phyloP scores from a whole-genome alignment of 2,113 vertebrate species.

The Engystomops pustulosus region DNA sequence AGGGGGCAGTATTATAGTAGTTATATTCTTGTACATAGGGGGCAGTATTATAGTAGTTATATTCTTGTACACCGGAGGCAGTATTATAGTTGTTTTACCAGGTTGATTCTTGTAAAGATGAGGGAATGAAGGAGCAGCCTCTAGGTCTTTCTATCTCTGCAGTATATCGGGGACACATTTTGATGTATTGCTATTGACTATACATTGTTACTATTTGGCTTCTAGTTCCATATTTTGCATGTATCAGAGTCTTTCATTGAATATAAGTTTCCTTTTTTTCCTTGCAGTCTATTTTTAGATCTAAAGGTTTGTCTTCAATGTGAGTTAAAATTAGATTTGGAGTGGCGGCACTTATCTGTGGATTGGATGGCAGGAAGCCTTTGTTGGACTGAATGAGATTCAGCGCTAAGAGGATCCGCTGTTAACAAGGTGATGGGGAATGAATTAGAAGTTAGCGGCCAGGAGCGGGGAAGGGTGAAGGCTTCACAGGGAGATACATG shows the following conservation, averaged over 20 bases:
- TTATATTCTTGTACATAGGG: no score
- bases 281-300: not conserved
- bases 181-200: no score
- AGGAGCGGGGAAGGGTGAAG: not conserved
- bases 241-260: not conserved
- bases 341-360: slow-evolving; percentile 4
- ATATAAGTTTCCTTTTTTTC: not conserved
- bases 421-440: slow-evolving; percentile 14
- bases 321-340: slow-evolving; percentile 6
- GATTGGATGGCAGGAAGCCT: not conserved
- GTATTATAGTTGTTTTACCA: no score
- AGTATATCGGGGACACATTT: no score
- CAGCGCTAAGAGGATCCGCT: not conserved
- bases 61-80: no score
- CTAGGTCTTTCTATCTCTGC: not conserved
- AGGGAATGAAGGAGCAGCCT: not conserved
- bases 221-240: not conserved
- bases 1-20: no score
- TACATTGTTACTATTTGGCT: not conserved
- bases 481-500: slow-evolving; percentile 8
- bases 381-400: not conserved
- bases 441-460: not conserved
- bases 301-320: not conserved
- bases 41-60: no score
- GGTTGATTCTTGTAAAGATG: not conserved